Evolutionary conservation across 2,113 vertebrate species (phyloP).

Genomic region (Oriolus oriolus): DNA sequence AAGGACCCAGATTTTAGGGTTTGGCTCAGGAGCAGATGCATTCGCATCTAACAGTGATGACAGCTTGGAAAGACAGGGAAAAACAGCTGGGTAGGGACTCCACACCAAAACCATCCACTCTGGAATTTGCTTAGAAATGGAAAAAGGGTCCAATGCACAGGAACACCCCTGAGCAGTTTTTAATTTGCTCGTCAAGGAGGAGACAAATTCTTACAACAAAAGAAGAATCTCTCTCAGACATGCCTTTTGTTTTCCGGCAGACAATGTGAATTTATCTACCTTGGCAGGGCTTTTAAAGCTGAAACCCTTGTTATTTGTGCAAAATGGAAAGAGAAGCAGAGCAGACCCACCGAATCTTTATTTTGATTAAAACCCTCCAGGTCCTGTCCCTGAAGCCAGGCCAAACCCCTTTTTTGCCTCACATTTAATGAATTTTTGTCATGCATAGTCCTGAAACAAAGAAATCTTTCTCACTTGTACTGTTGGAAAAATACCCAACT

Average conservation of each 20-base stretch:
- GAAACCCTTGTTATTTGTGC: not conserved
- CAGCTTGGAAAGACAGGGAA: not conserved
- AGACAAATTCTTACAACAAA: not conserved
- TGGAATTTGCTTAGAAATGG: not conserved
- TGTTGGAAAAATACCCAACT: not conserved
- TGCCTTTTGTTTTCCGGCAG: not conserved
- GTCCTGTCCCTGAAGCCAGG: not conserved
- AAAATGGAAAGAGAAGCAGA: not conserved
- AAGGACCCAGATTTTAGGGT: not conserved
- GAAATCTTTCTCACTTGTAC: not conserved
- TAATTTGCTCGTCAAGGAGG: not conserved
- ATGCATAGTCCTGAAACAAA: not conserved
- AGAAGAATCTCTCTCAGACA: not conserved
- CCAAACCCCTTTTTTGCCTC: not conserved
- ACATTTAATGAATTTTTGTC: not conserved
- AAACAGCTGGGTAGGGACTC: not conserved
- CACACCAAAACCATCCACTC: not conserved
- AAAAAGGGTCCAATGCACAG: not conserved
- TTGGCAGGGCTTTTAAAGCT: not conserved
- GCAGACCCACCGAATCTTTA: not conserved
- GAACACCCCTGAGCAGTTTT: not conserved
- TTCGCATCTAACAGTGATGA: accelerated
- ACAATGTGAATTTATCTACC: not conserved
- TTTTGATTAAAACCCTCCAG: not conserved
- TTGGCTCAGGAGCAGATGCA: not conserved